Evolutionary conservation across 2,797 vertebrate genomes (phyloP).

Genomic region (Psittacula echo): DNA sequence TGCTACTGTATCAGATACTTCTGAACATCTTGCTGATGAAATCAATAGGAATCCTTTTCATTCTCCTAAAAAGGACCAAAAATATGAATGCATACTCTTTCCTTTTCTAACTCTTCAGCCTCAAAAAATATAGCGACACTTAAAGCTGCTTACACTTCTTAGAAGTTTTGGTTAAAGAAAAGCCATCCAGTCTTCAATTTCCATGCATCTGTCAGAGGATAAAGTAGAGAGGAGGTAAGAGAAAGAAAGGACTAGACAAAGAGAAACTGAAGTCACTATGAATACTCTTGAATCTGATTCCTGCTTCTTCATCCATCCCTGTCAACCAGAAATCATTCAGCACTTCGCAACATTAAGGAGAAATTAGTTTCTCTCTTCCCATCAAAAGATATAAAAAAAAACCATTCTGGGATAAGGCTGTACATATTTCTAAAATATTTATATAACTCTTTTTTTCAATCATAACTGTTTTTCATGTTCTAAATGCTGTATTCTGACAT

Average conservation of each 20-base stretch:
- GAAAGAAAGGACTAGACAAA: background rate
- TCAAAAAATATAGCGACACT: background rate
- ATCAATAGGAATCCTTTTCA: background rate
- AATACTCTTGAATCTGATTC: background rate
- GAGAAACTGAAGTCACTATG: background rate
- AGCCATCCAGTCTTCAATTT: background rate
- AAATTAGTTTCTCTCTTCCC: background rate
- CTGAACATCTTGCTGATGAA: background rate
- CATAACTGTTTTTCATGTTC: background rate
- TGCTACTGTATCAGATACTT: background rate
- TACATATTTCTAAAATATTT: background rate
- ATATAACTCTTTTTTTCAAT: background rate
- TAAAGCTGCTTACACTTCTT: background rate
- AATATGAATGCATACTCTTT: background rate
- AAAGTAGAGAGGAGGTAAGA: background rate
- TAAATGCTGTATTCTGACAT: background rate
- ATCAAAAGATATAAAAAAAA: background rate
- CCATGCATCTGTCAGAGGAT: background rate
- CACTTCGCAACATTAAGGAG: background rate
- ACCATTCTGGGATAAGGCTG: background rate
- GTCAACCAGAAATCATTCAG: background rate
- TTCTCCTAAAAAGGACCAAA: background rate
- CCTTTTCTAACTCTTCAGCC: background rate
- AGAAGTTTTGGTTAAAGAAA: background rate
- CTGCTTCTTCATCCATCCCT: background rate